Conservation (phyloP, 2,797 vertebrate genomes). For the Menidia menidia region DNA sequence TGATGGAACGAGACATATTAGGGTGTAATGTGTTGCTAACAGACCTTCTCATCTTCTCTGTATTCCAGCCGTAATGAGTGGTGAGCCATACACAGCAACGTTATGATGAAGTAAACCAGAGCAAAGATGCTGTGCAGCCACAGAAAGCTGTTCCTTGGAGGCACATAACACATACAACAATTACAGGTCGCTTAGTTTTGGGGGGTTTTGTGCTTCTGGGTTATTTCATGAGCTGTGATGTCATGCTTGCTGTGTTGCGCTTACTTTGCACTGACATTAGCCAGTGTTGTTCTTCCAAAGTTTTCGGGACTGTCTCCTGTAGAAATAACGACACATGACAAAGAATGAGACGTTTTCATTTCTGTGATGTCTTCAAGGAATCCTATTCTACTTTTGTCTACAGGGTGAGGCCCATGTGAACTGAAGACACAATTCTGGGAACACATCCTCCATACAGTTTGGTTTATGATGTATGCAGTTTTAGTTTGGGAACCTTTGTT, state of each 20-base stretch:
- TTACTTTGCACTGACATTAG: constrained; percentile 92
- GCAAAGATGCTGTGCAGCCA: constrained; percentile 95
- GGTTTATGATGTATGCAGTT: constrained; percentile 16
- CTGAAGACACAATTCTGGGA: constrained; percentile 48
- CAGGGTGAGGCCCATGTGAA: constrained; percentile 43
- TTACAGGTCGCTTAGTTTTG: constrained; percentile 2
- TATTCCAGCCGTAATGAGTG: constrained; percentile 90
- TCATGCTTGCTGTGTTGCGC: constrained; percentile 68
- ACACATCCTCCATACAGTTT: constrained; percentile 16
- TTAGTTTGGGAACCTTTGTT: constrained; percentile 57
- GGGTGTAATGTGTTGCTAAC: constrained; percentile 32
- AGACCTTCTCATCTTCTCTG: constrained; percentile 91
- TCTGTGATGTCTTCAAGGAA: constrained; percentile 28
- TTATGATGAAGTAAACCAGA: constrained; percentile 93
- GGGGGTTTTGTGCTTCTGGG: constrained; percentile 30
- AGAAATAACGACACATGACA: constrained; percentile 70
- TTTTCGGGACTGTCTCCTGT: constrained; percentile 91
- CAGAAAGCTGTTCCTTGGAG: constrained; percentile 87
- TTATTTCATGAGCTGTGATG: constrained; percentile 38
- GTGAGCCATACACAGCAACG: constrained; percentile 91
- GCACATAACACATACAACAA: constrained; percentile 31
- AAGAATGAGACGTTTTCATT: constrained; percentile 46
- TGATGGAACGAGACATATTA: too few species aligned
- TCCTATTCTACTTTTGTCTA: constrained; percentile 46
- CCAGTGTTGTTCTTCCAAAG: constrained; percentile 94